These are phyloP conservation scores for Luidia sarsii DNA, from an alignment of 53 echinoderm and acorn worm genomes.

Conservation along the genomic window DNA sequence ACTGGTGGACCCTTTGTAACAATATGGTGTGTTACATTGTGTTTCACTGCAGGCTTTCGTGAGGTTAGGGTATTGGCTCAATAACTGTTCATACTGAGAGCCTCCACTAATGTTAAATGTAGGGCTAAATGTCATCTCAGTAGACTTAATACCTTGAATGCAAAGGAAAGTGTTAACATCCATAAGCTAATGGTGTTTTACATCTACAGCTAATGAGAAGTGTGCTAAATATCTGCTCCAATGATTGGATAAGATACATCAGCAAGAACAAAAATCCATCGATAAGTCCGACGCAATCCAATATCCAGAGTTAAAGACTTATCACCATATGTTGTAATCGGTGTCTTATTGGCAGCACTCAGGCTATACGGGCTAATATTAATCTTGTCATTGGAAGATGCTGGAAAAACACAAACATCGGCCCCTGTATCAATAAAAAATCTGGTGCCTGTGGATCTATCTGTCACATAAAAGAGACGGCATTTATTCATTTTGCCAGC, in stretches of 20 bases:
- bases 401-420: slow-evolving; percentile 9
- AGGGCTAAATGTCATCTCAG: not conserved
- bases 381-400: not conserved
- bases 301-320: slow-evolving; percentile 53
- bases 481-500: not conserved
- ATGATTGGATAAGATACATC: slow-evolving; percentile 55
- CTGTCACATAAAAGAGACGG: not conserved
- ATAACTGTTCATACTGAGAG: not conserved
- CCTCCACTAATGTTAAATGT: not conserved
- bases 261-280: slow-evolving; percentile 57
- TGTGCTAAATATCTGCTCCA: slow-evolving; percentile 59
- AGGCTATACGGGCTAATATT: not conserved
- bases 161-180: slow-evolving; percentile 15
- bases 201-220: slow-evolving; percentile 43
- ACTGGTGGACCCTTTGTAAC: slow-evolving; percentile 38
- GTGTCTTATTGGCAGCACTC: slow-evolving; percentile 28
- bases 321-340: slow-evolving; percentile 51
- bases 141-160: slow-evolving; percentile 11
- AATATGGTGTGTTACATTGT: slow-evolving; percentile 52
- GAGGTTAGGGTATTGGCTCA: slow-evolving; percentile 3
- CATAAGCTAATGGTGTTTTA: slow-evolving; percentile 21
- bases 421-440: slow-evolving; percentile 37
- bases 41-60: slow-evolving; percentile 1
- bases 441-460: not conserved
- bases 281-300: slow-evolving; percentile 40